Percentiles rank a stretch among this genome's conserved stretches.
These are phyloP conservation scores for Limnephilus lunatus DNA, from an alignment of 2,888 invertebrate species.

Conservation along the genomic window DNA sequence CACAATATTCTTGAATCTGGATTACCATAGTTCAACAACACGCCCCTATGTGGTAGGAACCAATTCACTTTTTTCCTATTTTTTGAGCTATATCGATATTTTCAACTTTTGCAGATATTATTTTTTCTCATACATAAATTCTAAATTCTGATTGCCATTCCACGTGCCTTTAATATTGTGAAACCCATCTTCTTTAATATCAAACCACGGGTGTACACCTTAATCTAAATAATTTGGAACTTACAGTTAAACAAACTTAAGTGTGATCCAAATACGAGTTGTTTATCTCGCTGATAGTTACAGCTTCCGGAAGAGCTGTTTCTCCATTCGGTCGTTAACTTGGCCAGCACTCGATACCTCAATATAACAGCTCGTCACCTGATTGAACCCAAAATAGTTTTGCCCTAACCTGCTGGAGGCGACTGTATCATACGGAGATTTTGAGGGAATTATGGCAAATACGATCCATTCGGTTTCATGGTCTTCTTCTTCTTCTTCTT, in stretches of 20 bases:
- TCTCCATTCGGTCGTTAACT: not conserved
- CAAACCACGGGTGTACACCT: not conserved
- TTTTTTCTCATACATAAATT: not conserved
- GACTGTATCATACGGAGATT: not conserved
- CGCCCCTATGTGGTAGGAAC: too few relatives aligned
- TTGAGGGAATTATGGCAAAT: not conserved
- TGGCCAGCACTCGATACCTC: not conserved
- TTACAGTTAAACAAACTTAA: slow-evolving; percentile 17
- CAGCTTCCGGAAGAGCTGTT: not conserved
- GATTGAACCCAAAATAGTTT: slow-evolving; percentile 6
- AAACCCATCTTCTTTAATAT: not conserved
- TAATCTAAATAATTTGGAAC: not conserved
- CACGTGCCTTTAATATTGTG: not conserved
- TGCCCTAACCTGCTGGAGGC: too few relatives aligned
- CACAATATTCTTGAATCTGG: not conserved
- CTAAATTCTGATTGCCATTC: not conserved
- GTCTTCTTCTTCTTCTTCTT: too few relatives aligned
- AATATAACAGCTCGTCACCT: not conserved
- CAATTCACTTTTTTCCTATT: too few relatives aligned
- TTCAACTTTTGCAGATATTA: not conserved
- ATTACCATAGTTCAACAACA: not conserved
- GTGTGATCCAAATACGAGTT: not conserved
- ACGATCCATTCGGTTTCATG: too few relatives aligned
- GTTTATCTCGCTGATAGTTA: not conserved
- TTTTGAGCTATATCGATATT: not conserved